phyloP scores from a whole-genome alignment of 1,140 invertebrate species.

The Leguminivora glycinivorella region DNA sequence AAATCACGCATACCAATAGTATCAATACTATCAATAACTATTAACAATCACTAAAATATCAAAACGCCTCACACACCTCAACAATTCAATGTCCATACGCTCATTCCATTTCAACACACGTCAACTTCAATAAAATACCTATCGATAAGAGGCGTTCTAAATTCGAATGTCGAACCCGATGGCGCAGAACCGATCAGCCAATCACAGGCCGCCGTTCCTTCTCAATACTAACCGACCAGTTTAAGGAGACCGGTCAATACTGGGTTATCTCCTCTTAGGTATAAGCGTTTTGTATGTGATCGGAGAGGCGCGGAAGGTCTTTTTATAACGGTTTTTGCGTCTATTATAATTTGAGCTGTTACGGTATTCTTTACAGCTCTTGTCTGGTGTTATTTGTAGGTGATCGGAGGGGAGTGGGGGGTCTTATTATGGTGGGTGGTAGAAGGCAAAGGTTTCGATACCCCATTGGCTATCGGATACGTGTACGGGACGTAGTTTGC shows the following conservation, averaged over 20 bases:
- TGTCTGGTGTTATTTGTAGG: constrained; percentile 4
- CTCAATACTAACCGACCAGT: constrained; percentile 58
- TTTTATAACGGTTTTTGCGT: constrained; percentile 40
- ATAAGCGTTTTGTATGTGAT: constrained; percentile 16
- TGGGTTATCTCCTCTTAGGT: constrained; percentile 9
- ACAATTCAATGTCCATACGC: background rate
- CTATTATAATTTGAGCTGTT: background rate
- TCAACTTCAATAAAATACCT: constrained; percentile 50
- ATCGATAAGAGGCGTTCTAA: constrained; percentile 50
- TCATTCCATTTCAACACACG: constrained; percentile 36
- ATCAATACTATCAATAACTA: background rate
- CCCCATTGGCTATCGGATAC: constrained; percentile 63
- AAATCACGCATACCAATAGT: too few relatives aligned
- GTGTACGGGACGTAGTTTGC: constrained; percentile 69
- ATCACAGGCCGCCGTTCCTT: constrained; percentile 47
- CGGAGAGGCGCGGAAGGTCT: constrained; percentile 38
- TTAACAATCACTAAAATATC: background rate
- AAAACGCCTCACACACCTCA: background rate
- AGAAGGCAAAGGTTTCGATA: constrained; percentile 64
- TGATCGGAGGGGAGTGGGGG: constrained; percentile 30
- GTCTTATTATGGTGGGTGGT: constrained; percentile 33
- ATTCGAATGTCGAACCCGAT: constrained; percentile 68
- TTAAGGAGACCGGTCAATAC: constrained; percentile 40
- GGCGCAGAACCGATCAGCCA: constrained; percentile 73
- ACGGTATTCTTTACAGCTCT: constrained; percentile 20